Evolutionary conservation across 1,140 invertebrate species (phyloP).

Genomic region (Lineus longissimus): DNA sequence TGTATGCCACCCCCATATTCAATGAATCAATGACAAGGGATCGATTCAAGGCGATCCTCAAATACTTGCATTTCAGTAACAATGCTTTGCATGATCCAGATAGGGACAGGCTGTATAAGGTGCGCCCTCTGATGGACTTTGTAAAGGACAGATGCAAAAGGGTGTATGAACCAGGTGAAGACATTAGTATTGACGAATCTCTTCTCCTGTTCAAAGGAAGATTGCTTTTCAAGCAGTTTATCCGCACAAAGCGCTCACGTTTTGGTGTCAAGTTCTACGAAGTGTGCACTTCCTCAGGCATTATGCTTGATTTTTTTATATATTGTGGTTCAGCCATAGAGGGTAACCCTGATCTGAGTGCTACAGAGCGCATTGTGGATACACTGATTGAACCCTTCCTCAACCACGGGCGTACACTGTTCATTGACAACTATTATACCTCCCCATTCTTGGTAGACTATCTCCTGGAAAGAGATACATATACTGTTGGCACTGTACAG

Average conservation of each 20-base stretch:
- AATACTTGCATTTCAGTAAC: not conserved
- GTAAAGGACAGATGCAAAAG: not conserved
- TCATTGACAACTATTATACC: not conserved
- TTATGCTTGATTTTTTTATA: no score
- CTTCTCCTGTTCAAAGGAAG: not conserved
- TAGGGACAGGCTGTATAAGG: not conserved
- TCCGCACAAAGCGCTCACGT: not conserved
- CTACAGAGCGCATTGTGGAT: not conserved
- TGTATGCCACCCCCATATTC: not conserved
- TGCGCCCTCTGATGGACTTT: slow-evolving; percentile 4
- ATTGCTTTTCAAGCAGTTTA: not conserved
- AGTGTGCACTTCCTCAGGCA: not conserved
- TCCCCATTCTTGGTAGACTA: not conserved
- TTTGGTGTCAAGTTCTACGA: slow-evolving; percentile 2
- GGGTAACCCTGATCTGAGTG: not conserved
- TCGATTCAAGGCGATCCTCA: not conserved
- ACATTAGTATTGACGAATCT: not conserved
- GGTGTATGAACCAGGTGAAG: not conserved
- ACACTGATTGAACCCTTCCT: not conserved
- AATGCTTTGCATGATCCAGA: not conserved
- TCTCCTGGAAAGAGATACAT: not conserved
- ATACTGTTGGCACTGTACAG: not conserved
- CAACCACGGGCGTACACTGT: not conserved
- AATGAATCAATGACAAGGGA: not conserved
- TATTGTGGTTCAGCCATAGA: no score